phyloP scores from a whole-genome alignment of 2,797 vertebrate species.

The Paramormyrops hopkinsi region DNA sequence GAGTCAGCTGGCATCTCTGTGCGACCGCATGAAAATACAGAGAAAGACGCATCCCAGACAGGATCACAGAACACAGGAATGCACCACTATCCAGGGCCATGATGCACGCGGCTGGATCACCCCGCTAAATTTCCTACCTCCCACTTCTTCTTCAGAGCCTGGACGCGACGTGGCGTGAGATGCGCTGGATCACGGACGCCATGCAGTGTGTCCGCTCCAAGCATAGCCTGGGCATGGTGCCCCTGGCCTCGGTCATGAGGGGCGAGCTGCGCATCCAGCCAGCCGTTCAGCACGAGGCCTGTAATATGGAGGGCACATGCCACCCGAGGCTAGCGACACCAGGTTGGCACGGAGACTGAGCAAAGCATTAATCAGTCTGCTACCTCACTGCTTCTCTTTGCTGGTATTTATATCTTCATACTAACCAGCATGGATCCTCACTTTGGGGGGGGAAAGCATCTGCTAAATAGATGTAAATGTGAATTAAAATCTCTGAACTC shows the following conservation, averaged over 20 bases:
- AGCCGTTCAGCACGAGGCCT: conserved; percentile 35
- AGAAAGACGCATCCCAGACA: neutral
- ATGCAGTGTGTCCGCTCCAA: conserved; percentile 63
- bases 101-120: neutral
- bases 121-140: neutral
- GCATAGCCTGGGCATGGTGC: conserved; percentile 59
- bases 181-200: conserved; percentile 69
- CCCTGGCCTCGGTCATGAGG: conserved; percentile 62
- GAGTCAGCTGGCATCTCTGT: neutral
- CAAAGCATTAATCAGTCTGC: neutral
- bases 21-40: neutral
- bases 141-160: conserved; percentile 45
- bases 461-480: neutral
- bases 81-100: neutral
- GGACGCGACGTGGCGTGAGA: conserved; percentile 57
- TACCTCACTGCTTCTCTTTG: neutral
- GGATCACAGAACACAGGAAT: neutral
- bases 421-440: neutral
- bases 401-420: neutral
- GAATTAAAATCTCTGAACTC: neutral
- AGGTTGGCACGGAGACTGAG: conserved; percentile 27
- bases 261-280: conserved; percentile 50
- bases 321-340: conserved; percentile 37
- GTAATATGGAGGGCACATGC: conserved; percentile 28
- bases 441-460: neutral